Evolutionary conservation across 2,888 invertebrate genomes (phyloP).

Genomic region (Synergus laeviventris): DNA sequence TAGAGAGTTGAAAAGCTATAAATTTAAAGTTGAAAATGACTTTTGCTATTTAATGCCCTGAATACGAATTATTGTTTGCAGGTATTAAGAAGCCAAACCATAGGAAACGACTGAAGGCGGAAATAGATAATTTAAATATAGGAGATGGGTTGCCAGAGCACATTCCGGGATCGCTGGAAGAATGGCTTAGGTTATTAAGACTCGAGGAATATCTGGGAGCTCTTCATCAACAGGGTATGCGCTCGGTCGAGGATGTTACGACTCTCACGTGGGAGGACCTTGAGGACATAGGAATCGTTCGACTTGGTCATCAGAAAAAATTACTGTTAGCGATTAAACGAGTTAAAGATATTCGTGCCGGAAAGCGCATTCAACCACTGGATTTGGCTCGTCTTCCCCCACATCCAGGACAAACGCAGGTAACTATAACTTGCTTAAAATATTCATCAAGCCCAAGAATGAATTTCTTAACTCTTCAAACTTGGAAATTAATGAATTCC

Average conservation of each 20-base stretch:
- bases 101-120: slow-evolving; percentile 95
- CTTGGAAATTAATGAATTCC: neutral
- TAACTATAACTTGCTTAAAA: slow-evolving; percentile 48
- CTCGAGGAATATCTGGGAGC: slow-evolving; percentile 95
- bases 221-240: slow-evolving; percentile 94
- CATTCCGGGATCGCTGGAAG: slow-evolving; percentile 94
- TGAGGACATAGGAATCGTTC: slow-evolving; percentile 96
- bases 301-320: slow-evolving; percentile 98
- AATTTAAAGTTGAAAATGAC: too few species aligned
- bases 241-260: slow-evolving; percentile 94
- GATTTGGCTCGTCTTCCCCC: slow-evolving; percentile 78
- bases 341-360: slow-evolving; percentile 94
- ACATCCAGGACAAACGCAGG: slow-evolving; percentile 76
- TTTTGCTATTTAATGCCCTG: too few species aligned
- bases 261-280: slow-evolving; percentile 99
- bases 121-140: slow-evolving; percentile 95
- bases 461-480: neutral
- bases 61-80: slow-evolving; percentile 54
- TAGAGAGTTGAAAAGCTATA: too few species aligned
- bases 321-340: slow-evolving; percentile 97
- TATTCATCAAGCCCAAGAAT: neutral
- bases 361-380: slow-evolving; percentile 81
- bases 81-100: slow-evolving; percentile 97
- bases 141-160: slow-evolving; percentile 97
- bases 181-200: slow-evolving; percentile 94